Base-by-base conservation (phyloP, 2,888 invertebrate genomes). In the Andrena haemorrhoa region DNA sequence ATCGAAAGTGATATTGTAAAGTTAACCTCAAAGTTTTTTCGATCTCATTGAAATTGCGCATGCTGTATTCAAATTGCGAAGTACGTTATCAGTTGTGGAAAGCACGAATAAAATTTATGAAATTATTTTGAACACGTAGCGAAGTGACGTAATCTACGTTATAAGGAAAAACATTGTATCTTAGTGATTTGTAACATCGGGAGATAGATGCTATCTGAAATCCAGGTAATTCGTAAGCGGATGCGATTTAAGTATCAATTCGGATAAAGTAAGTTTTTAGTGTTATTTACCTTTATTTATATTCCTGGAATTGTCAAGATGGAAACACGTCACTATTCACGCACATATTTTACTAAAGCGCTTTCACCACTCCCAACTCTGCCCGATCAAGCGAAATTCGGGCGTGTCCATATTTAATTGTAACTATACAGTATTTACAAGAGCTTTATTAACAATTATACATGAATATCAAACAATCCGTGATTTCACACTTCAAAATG, bases 251-350 rank as follows among this genome's bases (percentile, higher is more conserved):
- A 51, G 7, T 10, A 3, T 5, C 0, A 23, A 49, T n/a, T 31
- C 35, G 8, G 5, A 41, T 6, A 8, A 60, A 20, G 8, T 60
- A 47, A 1, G 16, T 58, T 29, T 1, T 0, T 23, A 81, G 53
- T 49, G 10, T 0, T 35, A 72, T 71, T 75, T 90, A 92, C 92
- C 88, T 91, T 89, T 89, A 90, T 90, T 89, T 89, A 88, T 82
- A 74, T 85, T 85, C 71, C 77, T 76, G 77, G 75, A 90, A 85
- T 84, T 89, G 92, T 92, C 92, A 92, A 90, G 92, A 92, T 89
- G 90, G 89, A 86, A 92, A 93, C 89, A 91, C 91, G 92, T 93
- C 91, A 92, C 89, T 88, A 76, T 84, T 85, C 71, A 83, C 86
- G 85, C 89, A 87, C 93, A 93, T 93, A 91, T 87, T 92, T 91